Evolutionary conservation across 2,797 vertebrate species (phyloP).

Genomic region (Cygnus olor): DNA sequence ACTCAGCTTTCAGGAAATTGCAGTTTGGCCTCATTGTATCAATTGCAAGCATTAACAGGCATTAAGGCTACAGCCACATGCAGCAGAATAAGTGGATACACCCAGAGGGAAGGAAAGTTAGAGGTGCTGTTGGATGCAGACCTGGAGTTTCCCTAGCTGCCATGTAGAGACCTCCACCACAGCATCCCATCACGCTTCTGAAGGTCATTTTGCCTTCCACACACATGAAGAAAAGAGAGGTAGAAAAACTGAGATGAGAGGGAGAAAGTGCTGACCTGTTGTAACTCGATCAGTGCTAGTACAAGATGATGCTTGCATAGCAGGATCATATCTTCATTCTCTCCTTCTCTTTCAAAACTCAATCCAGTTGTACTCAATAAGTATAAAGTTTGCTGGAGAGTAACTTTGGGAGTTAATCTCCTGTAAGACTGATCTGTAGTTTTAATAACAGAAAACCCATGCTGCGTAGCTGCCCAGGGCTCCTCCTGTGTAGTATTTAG

Average conservation of each 20-base stretch:
- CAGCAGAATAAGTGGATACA: not conserved
- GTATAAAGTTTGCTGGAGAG: slow-evolving; percentile 12
- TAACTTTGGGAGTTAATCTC: slow-evolving; percentile 20
- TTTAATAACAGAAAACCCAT: slow-evolving; percentile 37
- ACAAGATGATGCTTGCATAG: not conserved
- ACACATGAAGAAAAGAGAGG: not conserved
- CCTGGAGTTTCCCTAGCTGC: not conserved
- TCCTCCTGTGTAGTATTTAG: slow-evolving; percentile 48
- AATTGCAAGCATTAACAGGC: slow-evolving; percentile 22
- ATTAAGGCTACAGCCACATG: not conserved
- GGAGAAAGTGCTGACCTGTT: not conserved
- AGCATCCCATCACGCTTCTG: not conserved
- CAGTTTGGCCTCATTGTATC: not conserved
- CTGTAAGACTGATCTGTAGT: not conserved
- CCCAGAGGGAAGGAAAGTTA: not conserved
- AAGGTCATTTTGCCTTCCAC: not conserved
- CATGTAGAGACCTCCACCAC: not conserved
- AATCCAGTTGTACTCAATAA: not conserved
- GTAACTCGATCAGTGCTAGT: not conserved
- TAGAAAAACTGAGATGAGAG: not conserved
- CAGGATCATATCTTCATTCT: slow-evolving; percentile 18
- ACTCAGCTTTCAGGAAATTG: slow-evolving; percentile 41
- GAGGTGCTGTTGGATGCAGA: not conserved
- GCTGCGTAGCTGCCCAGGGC: slow-evolving; percentile 35
- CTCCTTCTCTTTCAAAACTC: not conserved